These are phyloP conservation scores for Podarcis siculus DNA, from an alignment of 2,797 vertebrate genomes.

Conservation along the genomic window DNA sequence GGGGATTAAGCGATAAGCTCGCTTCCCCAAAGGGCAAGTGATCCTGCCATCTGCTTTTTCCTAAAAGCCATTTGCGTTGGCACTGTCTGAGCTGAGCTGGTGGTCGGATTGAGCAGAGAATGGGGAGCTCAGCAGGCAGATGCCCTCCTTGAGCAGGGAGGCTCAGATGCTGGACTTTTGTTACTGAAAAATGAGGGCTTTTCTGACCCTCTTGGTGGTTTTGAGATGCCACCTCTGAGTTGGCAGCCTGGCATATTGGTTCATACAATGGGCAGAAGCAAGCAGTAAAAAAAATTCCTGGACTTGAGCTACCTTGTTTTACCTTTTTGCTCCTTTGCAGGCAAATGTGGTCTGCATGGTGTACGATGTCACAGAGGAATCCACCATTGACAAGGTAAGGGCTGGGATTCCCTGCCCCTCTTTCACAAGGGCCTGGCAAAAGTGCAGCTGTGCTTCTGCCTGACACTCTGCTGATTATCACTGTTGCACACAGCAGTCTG, in stretches of 20 bases:
- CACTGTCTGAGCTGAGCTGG: fast-evolving
- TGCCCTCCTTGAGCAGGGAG: fast-evolving
- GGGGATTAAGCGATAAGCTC: constrained; percentile 60
- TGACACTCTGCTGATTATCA: not conserved
- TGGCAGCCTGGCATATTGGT: too few species aligned
- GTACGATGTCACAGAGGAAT: constrained; percentile 92
- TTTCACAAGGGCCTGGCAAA: too few species aligned
- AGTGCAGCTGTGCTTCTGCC: not conserved
- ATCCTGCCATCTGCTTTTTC: constrained; percentile 43
- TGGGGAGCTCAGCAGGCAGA: fast-evolving
- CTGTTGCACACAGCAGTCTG: not conserved
- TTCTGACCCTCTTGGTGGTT: not conserved
- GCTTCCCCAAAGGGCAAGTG: constrained; percentile 42
- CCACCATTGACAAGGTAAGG: constrained; percentile 92
- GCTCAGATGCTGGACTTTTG: fast-evolving
- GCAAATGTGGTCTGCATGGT: constrained; percentile 96
- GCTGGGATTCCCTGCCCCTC: too few species aligned
- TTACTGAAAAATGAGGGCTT: not conserved
- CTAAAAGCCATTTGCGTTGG: not conserved
- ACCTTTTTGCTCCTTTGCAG: constrained; percentile 70
- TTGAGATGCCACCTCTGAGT: not conserved
- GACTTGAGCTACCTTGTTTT: not conserved
- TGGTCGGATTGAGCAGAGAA: not conserved
- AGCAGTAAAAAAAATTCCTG: not conserved
- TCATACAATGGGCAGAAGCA: too few species aligned